Base-by-base conservation (phyloP, 2,888 invertebrate species). In the Podotricha telesiphe region DNA sequence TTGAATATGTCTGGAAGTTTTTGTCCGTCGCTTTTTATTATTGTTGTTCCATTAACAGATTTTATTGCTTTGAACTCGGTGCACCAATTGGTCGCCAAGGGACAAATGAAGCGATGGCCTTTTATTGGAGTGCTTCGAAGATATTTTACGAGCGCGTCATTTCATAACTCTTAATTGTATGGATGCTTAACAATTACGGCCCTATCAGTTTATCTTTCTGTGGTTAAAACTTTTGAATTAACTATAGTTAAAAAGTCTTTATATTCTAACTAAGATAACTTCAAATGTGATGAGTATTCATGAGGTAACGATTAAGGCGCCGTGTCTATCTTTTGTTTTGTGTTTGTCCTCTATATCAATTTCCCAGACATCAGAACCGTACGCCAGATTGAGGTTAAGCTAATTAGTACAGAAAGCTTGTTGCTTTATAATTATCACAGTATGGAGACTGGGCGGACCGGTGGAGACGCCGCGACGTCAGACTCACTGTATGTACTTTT, bases 1-100 rank as follows among this genome's bases (percentile, higher is more conserved):
- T 85, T 83, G 81, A 84, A 86, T 84, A 81, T 77, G 80, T 77
- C 79, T 78, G 80, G 79, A 75, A 80, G 79, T 83, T 86, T 87
- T 87, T 83, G 80, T 84, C 78, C 73, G 76, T 79, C 80, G 79
- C 80, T 83, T 87, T 73, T 88, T 88, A 87, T 89, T 86, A 86
- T 87, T 85, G 85, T 85, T 80, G 83, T 81, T 86, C 87, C 88
- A 89, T 91, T 89, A 89, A 83, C 83, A 81, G 81, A 79, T 78
- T 89, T 89, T 89, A 91, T 87, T 80, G 83, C 81, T 68, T 79
- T 71, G 73, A 75, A 76, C 86, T 84, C 77, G 80, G 78, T 82
- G 83, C 85, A 88, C 88, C 87, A 87, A 89, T 89, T 87, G 85
- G 83, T 84, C 77, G 76, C 78, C 77, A 74, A 73, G 77, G 84